A percentile compares a stretch with the other conserved stretches of the same genome.
Evolutionary conservation across 1,140 invertebrate genomes (phyloP).

Genomic region (Drosophila sechellia): DNA sequence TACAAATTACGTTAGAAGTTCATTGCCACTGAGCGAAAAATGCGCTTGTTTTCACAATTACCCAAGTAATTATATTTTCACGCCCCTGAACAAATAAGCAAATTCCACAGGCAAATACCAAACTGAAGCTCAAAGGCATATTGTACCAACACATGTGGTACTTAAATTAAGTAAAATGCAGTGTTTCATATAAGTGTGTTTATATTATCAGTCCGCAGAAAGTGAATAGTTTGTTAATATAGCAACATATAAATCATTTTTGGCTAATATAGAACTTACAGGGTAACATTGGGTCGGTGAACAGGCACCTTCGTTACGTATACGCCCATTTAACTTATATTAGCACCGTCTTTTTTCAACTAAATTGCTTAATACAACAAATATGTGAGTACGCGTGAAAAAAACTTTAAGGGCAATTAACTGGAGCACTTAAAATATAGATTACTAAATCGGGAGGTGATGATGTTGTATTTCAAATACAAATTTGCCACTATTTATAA

Average conservation of each 20-base stretch:
- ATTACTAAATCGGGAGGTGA: slow-evolving; percentile 6
- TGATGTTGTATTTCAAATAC: not conserved
- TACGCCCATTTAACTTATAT: slow-evolving; percentile 20
- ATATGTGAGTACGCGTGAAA: slow-evolving; percentile 34
- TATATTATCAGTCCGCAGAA: too few species aligned
- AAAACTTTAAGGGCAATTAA: slow-evolving; percentile 19
- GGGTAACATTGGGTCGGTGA: slow-evolving; percentile 1
- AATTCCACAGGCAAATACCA: slow-evolving; percentile 22
- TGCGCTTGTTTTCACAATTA: slow-evolving; percentile 31
- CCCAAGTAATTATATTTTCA: slow-evolving; percentile 51
- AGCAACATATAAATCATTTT: too few species aligned
- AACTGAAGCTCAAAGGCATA: not conserved
- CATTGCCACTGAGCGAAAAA: slow-evolving; percentile 36
- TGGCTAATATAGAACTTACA: not conserved
- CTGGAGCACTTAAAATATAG: slow-evolving; percentile 9
- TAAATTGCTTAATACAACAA: slow-evolving; percentile 30
- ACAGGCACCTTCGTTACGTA: not conserved
- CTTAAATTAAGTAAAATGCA: too few species aligned
- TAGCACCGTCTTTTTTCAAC: slow-evolving; percentile 11
- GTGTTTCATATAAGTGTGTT: too few species aligned
- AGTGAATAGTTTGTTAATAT: too few species aligned
- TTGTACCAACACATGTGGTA: too few species aligned
- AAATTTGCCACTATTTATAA: not conserved
- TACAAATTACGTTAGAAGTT: slow-evolving; percentile 25
- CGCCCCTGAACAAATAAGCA: slow-evolving; percentile 38